A percentile compares a stretch with the other conserved stretches of the same genome.
These are phyloP conservation scores for Venustaconcha ellipsiformis DNA, from an alignment of 1,140 invertebrate genomes.

Conservation along the genomic window DNA sequence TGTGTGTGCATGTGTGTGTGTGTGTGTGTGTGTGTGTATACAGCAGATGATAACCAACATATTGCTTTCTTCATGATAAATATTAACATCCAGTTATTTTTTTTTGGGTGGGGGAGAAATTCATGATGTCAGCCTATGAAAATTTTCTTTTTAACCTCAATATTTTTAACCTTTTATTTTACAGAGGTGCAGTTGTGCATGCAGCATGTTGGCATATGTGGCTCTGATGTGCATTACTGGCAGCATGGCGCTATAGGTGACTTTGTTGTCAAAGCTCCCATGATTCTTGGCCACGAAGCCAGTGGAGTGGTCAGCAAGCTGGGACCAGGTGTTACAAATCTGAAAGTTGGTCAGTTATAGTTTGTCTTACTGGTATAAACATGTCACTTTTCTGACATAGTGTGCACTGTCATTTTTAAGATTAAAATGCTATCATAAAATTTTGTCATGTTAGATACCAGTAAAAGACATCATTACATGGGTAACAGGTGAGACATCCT, in stretches of 20 bases:
- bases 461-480: too few species aligned
- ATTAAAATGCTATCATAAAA: background rate
- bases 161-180: slow-evolving; percentile 20
- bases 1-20: too few species aligned
- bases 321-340: slow-evolving; percentile 59
- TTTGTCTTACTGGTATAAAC: background rate
- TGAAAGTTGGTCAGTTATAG: slow-evolving; percentile 60
- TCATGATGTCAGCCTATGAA: too few species aligned
- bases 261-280: slow-evolving; percentile 63
- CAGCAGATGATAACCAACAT: too few species aligned
- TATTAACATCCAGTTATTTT: too few species aligned
- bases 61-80: too few species aligned
- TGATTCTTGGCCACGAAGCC: slow-evolving; percentile 67
- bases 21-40: too few species aligned
- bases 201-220: slow-evolving; percentile 94
- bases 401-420: background rate
- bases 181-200: slow-evolving; percentile 90
- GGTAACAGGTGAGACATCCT: too few species aligned
- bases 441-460: background rate
- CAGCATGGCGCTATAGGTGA: slow-evolving; percentile 80
- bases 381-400: background rate
- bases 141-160: background rate
- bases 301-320: slow-evolving; percentile 69
- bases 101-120: too few species aligned
- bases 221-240: slow-evolving; percentile 95